Conservation (phyloP, 2,797 vertebrate genomes). For the Microcaecilia unicolor region DNA sequence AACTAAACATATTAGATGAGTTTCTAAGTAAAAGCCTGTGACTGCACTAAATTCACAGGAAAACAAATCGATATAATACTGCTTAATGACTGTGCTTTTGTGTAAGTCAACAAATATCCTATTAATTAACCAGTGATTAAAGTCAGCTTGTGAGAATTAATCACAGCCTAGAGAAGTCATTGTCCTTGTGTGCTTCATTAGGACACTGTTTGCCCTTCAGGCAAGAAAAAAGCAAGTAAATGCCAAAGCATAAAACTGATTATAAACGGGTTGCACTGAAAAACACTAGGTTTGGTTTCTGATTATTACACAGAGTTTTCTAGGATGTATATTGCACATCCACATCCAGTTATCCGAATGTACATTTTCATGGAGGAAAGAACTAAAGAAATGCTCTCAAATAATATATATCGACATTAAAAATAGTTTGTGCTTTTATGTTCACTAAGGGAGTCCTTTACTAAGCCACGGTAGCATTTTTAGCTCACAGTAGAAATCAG, state of each 20-base stretch:
- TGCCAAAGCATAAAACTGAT: constrained; percentile 39
- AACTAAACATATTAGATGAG: constrained; percentile 13
- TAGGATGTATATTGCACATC: too few relatives aligned
- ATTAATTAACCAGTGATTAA: constrained; percentile 87
- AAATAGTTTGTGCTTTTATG: too few relatives aligned
- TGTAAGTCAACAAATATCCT: constrained; percentile 69
- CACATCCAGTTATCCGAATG: too few relatives aligned
- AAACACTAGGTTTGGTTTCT: too few relatives aligned
- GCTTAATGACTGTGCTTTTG: constrained; percentile 65
- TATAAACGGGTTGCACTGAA: too few relatives aligned
- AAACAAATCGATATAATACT: constrained; percentile 63
- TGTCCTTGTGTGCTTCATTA: constrained; percentile 64
- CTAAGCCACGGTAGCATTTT: too few relatives aligned
- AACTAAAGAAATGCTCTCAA: too few relatives aligned
- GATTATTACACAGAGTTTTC: too few relatives aligned
- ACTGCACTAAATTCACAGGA: constrained; percentile 31
- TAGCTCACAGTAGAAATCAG: too few relatives aligned
- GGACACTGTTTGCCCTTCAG: constrained; percentile 54
- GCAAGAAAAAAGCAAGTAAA: constrained; percentile 45
- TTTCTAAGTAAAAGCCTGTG: constrained; percentile 48
- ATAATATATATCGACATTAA: too few relatives aligned
- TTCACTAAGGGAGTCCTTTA: too few relatives aligned
- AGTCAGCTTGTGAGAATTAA: constrained; percentile 74
- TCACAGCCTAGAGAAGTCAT: constrained; percentile 64
- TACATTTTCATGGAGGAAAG: too few relatives aligned